Conservation (phyloP, 2,888 invertebrate genomes). For the Drosophila prolongata region DNA sequence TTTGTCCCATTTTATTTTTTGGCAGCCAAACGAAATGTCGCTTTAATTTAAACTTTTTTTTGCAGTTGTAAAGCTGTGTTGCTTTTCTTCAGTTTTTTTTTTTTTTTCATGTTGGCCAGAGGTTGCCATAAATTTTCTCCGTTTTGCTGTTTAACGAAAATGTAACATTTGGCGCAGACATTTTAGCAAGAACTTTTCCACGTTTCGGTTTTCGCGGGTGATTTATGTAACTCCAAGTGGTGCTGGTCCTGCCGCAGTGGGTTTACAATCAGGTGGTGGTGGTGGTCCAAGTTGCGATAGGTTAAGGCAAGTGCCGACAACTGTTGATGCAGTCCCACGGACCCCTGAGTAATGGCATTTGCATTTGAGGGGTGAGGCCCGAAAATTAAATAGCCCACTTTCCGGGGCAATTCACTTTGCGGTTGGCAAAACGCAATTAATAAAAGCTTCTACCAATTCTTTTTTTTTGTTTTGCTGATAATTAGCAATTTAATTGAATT, state of each 20-base stretch:
- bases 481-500: slow-evolving; percentile 60
- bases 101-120: slow-evolving; percentile 9
- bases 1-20: slow-evolving; percentile 4
- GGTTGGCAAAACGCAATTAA: slow-evolving; percentile 29
- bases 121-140: slow-evolving; percentile 39
- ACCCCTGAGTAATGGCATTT: slow-evolving; percentile 31
- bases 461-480: slow-evolving; percentile 6
- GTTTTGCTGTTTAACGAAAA: slow-evolving; percentile 44
- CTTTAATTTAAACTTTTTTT: background rate
- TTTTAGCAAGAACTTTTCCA: slow-evolving; percentile 45
- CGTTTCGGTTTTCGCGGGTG: slow-evolving; percentile 52
- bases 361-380: slow-evolving; percentile 11
- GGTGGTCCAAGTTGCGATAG: slow-evolving; percentile 38
- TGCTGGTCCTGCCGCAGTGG: slow-evolving; percentile 22
- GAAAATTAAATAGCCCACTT: slow-evolving; percentile 33
- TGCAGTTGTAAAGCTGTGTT: slow-evolving; percentile 10
- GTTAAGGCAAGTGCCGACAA: slow-evolving; percentile 49
- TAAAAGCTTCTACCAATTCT: slow-evolving; percentile 14
- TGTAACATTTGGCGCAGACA: slow-evolving; percentile 51
- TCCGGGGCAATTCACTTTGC: slow-evolving; percentile 17
- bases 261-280: slow-evolving; percentile 58
- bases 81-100: slow-evolving; percentile 1
- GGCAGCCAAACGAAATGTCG: background rate
- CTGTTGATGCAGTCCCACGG: slow-evolving; percentile 32
- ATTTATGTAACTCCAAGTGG: slow-evolving; percentile 57